Evolutionary conservation across 2,797 vertebrate species (phyloP).

Genomic region (Enoplosus armatus): DNA sequence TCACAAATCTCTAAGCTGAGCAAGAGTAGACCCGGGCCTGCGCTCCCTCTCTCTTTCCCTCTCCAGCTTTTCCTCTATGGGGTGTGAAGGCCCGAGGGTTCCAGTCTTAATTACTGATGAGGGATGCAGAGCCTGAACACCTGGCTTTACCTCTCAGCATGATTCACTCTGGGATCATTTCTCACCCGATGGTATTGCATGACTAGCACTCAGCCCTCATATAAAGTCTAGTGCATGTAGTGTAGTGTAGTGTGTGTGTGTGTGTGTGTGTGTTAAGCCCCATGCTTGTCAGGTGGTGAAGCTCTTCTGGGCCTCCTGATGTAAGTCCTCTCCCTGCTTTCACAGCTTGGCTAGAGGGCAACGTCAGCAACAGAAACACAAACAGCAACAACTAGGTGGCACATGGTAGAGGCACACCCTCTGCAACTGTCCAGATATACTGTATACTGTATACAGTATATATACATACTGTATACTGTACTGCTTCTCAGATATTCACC

Average conservation of each 20-base stretch:
- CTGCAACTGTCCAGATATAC: neutral
- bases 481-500: neutral
- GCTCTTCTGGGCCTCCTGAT: slow-evolving; percentile 37
- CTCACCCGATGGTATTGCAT: slow-evolving; percentile 52
- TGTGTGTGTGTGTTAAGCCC: slow-evolving; percentile 15
- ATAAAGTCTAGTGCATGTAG: slow-evolving; percentile 18
- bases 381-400: neutral
- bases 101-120: slow-evolving; percentile 79
- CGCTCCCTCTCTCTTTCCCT: slow-evolving; percentile 10
- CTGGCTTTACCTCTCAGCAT: slow-evolving; percentile 69
- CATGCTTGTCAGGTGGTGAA: slow-evolving; percentile 42
- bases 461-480: rapidly evolving
- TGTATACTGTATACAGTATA: rapidly evolving
- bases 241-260: neutral
- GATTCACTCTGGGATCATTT: slow-evolving; percentile 63
- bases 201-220: slow-evolving; percentile 34
- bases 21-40: slow-evolving; percentile 16
- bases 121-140: slow-evolving; percentile 71
- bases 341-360: slow-evolving; percentile 9
- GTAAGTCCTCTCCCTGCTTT: slow-evolving; percentile 22
- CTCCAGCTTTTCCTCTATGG: slow-evolving; percentile 45
- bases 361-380: slow-evolving; percentile 4
- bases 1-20: slow-evolving; percentile 44
- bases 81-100: slow-evolving; percentile 66
- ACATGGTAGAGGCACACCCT: neutral